Evolutionary conservation across 2,888 invertebrate species (phyloP).

Genomic region (Drosophila multiciliata): DNA sequence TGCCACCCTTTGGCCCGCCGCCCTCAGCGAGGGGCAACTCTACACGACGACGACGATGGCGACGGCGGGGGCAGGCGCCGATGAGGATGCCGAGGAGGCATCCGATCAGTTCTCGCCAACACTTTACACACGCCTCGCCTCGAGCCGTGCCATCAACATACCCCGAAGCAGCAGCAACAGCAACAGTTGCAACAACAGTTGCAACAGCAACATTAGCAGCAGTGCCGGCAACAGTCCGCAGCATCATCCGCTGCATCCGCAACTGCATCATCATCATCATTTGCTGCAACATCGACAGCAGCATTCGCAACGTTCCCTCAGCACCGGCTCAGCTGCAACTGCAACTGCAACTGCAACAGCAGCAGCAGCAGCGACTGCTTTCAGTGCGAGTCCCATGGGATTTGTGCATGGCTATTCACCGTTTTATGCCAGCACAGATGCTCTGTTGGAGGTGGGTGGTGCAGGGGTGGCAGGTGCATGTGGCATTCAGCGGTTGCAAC

Average conservation of each 20-base stretch:
- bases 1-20: constrained; percentile 71
- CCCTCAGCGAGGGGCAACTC: constrained; percentile 64
- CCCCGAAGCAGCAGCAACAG: constrained; percentile 56
- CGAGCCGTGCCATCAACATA: constrained; percentile 80
- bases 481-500: constrained; percentile 72
- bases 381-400: constrained; percentile 80
- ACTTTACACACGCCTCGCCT: constrained; percentile 57
- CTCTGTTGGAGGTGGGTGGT: constrained; percentile 14
- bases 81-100: constrained; percentile 73
- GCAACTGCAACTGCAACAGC: constrained; percentile 23
- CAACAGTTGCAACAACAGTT: constrained; percentile 36
- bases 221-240: constrained; percentile 81
- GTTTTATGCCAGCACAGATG: constrained; percentile 78
- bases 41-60: constrained; percentile 22
- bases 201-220: constrained; percentile 22
- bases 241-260: constrained; percentile 52
- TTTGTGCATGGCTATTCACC: constrained; percentile 77
- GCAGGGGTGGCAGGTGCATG: constrained; percentile 53
- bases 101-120: constrained; percentile 81
- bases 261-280: constrained; percentile 13
- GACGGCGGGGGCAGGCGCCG: constrained; percentile 31
- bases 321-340: constrained; percentile 37
- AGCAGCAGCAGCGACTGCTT: constrained; percentile 57
- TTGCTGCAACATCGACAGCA: background rate
- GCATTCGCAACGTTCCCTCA: constrained; percentile 37